Base-by-base conservation (phyloP, 53 echinoderm and acorn worm species). In the Glandiceps talaboti region DNA sequence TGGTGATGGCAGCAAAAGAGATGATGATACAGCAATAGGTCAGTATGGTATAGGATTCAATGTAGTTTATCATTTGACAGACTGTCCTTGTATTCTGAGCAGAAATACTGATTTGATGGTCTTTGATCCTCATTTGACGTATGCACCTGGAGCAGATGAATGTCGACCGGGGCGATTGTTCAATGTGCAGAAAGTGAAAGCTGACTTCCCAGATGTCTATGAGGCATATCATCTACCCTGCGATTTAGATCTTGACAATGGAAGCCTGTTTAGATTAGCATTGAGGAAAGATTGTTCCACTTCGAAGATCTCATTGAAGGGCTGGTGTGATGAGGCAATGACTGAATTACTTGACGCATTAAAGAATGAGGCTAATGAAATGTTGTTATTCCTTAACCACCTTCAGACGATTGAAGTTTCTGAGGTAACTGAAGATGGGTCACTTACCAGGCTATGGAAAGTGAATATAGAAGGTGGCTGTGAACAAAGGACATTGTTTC, bases 1-100 rank as follows among this genome's bases (percentile, higher is more conserved):
- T 33, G 95, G 95, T 29, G 85, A 86, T 81, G 92, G 95, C 1
- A 87, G 92, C 64, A 95, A 95, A 83, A 80, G 80, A 74, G 81
- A 76, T 10, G 79, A 85, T 73, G 79, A 76, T 32, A 29, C 79
- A 32, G 79, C 85, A 30, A 89, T 85, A 26, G 89, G 89, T 14
- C 82, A 82, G n/a, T 89, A 85, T 77, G 89, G 89, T 0, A 82
- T 89, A 26, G 89, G 89, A 0, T 95, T 95, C 73, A 95, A 95
- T 84, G 83, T 90, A 14, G 95, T 95, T 0, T 95, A 95, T 45
- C 92, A 92, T 73, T 80, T 95, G 26, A 95, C 92, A 30, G 95
- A 95, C 82, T 92, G 90, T 30, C 95, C 95, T 28, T 88, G 84
- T 33, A 92, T 95, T 78, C 76, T 95, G 1, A 84, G 88, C 32